Conservation (phyloP, 2,888 invertebrate genomes). For the Macaria notata region DNA sequence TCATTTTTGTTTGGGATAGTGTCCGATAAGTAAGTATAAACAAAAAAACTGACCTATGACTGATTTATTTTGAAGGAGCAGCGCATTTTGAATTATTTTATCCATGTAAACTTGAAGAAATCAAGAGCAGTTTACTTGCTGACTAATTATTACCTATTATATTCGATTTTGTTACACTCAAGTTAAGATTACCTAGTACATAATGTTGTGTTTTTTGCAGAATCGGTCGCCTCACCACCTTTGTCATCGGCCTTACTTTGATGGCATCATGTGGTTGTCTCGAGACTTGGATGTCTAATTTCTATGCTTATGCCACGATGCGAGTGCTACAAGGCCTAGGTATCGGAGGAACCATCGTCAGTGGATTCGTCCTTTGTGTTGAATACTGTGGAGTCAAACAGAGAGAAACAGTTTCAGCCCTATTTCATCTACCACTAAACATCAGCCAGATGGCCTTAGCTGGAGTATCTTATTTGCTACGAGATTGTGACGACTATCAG, state of each 20-base stretch:
- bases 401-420: constrained; percentile 56
- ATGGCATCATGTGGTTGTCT: constrained; percentile 51
- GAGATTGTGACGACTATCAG: constrained; percentile 57
- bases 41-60: no score
- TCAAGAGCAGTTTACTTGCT: no score
- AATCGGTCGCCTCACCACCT: constrained; percentile 54
- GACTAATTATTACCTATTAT: no score
- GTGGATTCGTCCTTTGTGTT: constrained; percentile 56
- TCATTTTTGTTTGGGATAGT: constrained; percentile 57
- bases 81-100: no score
- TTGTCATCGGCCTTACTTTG: constrained; percentile 42
- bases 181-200: no score
- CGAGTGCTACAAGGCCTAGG: constrained; percentile 62
- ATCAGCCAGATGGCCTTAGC: constrained; percentile 56
- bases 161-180: no score
- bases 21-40: constrained; percentile 55
- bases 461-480: constrained; percentile 58
- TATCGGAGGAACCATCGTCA: constrained; percentile 60
- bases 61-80: no score
- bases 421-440: constrained; percentile 62
- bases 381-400: constrained; percentile 58
- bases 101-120: no score
- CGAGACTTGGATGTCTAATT: constrained; percentile 50
- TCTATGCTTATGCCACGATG: constrained; percentile 45
- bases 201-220: constrained; percentile 42